Base-by-base conservation (phyloP, 2,888 invertebrate genomes). In the Anagyrus pseudococci region DNA sequence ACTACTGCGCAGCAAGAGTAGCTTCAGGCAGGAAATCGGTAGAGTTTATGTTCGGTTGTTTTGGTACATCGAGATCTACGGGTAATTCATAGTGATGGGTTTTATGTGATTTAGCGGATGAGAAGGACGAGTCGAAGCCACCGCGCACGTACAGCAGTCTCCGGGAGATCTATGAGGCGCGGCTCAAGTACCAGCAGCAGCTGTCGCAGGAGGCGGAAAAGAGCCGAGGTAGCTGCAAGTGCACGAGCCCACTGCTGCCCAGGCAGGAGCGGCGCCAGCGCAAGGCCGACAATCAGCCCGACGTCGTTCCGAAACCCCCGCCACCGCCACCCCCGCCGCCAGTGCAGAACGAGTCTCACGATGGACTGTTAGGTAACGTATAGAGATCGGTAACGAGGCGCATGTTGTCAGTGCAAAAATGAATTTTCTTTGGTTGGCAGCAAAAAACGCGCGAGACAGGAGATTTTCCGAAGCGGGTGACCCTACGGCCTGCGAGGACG, bases 211-310 rank as follows among this genome's bases (percentile, higher is more conserved):
- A 47, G 8, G 46, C 46, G 19, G 7, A 23, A 1, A 22, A 23
- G 19, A 48, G 22, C 22, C 29, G 43, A 49, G 44, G 68, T 66
- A 15, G 17, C 25, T 54, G 53, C 37, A 56, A 22, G 6, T 63
- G 56, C n/a, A 33, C 49, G 26, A 67, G 58, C 55, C 63, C 63
- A 2, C 41, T 61, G 3, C 15, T 67, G n/a, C 61, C 66, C 3
- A 57, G 90, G 64, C 92, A 92, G 73, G 88, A 89, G 2, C 89
- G 88, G 63, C 83, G 92, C 43, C 92, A 92, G 76, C 83, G 92
- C 1, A 85, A 86, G 63, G 83, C 84, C 15, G 71, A 72, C 41
- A 80, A 76, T 63, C 86, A 88, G 23, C 90, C 90, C 0, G 90
- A 90, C 73, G 85, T 90, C 15, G 84, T 90, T 52, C 90, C 89